Conservation (phyloP, 1,140 invertebrate species). For the Bombus waltoni region DNA sequence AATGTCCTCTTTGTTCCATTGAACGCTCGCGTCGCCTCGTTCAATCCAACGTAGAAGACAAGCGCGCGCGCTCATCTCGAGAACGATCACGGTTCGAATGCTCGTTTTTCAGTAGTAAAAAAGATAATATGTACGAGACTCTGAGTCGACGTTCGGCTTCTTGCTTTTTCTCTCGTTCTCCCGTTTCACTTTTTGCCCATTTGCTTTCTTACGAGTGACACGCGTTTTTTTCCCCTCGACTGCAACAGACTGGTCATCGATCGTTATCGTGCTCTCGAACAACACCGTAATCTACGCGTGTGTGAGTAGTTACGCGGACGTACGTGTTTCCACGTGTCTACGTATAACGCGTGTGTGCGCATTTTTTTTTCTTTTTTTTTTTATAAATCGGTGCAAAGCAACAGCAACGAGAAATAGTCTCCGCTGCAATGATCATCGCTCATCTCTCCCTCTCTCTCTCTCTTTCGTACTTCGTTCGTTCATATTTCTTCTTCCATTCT, state of each 20-base stretch:
- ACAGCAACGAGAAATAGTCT: background rate
- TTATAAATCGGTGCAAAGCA: background rate
- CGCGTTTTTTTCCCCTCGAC: background rate
- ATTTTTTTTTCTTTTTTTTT: background rate
- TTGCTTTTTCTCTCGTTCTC: background rate
- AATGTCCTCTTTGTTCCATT: conserved; percentile 25
- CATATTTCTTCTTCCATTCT: background rate
- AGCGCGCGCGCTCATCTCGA: background rate
- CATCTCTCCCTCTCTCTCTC: background rate
- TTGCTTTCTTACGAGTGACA: background rate
- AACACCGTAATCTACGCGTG: background rate
- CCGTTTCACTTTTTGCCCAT: no score
- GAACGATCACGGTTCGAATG: background rate
- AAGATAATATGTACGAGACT: conserved; percentile 34
- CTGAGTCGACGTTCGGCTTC: background rate
- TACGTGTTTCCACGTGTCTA: background rate
- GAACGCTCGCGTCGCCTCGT: background rate
- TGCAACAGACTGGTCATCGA: conserved; percentile 3
- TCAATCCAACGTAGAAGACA: background rate
- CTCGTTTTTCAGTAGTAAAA: conserved; percentile 15
- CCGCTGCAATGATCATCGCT: conserved; percentile 1
- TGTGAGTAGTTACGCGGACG: no score
- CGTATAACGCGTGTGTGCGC: background rate
- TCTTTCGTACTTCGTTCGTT: no score
- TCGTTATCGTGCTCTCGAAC: conserved; percentile 14